Percentiles rank a stretch among this genome's conserved stretches.
Evolutionary conservation across 1,140 invertebrate species (phyloP).

Genomic region (Proales similis): DNA sequence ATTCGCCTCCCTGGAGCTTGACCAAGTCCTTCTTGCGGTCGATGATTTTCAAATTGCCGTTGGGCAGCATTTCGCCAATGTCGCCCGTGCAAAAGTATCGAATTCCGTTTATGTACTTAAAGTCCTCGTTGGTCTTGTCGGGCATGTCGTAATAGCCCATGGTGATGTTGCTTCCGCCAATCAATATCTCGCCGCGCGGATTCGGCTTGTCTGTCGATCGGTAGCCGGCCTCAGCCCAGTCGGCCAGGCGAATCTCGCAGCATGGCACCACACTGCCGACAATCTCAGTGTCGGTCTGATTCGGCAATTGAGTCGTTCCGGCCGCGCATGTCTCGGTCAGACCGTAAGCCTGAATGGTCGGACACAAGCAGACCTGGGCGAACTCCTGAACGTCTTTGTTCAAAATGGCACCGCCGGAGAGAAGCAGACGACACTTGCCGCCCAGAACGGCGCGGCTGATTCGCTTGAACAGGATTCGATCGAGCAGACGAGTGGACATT

Average conservation of each 20-base stretch:
- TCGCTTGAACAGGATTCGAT: slow-evolving; percentile 25
- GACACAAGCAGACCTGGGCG: slow-evolving; percentile 81
- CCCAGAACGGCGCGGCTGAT: slow-evolving; percentile 58
- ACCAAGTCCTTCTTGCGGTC: slow-evolving; percentile 91
- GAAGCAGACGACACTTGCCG: slow-evolving; percentile 73
- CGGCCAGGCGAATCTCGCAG: slow-evolving; percentile 74
- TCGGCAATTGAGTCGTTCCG: slow-evolving; percentile 73
- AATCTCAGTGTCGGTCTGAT: slow-evolving; percentile 69
- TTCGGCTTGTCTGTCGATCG: slow-evolving; percentile 75
- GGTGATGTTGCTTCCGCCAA: slow-evolving; percentile 81
- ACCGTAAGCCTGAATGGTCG: slow-evolving; percentile 85
- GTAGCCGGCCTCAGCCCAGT: slow-evolving; percentile 93
- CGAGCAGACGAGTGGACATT: background rate
- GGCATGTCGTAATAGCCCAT: slow-evolving; percentile 89
- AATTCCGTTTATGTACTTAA: slow-evolving; percentile 58
- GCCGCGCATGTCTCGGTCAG: slow-evolving; percentile 91
- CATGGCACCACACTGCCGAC: slow-evolving; percentile 80
- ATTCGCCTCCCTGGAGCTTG: slow-evolving; percentile 92
- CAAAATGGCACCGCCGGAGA: slow-evolving; percentile 85
- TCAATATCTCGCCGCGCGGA: slow-evolving; percentile 83
- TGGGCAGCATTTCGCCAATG: slow-evolving; percentile 81
- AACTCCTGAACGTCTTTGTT: slow-evolving; percentile 88
- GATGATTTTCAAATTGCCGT: slow-evolving; percentile 76
- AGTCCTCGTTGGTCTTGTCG: slow-evolving; percentile 52
- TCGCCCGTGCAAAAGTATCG: slow-evolving; percentile 92